Percentiles rank a stretch among this genome's conserved stretches.
These are phyloP conservation scores for Stegodyphus mimosarum DNA, from an alignment of 1,140 invertebrate species.

Conservation along the genomic window DNA sequence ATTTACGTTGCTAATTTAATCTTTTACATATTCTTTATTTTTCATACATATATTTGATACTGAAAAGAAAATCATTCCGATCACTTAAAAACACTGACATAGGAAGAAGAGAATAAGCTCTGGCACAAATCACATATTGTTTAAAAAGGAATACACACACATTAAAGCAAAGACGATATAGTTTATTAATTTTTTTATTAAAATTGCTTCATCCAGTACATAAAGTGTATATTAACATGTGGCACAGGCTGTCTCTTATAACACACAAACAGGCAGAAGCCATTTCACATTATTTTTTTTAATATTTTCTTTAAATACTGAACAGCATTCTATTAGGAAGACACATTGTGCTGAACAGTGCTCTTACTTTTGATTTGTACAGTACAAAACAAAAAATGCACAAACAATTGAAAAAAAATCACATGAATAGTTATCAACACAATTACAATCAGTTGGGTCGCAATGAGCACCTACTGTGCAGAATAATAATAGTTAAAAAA, in stretches of 20 bases:
- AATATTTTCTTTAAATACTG: slow-evolving; percentile 51
- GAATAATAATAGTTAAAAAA: not conserved
- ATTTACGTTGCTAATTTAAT: no score
- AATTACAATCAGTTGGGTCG: slow-evolving; percentile 2
- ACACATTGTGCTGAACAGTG: slow-evolving; percentile 60
- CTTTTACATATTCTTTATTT: no score
- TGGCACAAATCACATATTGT: no score
- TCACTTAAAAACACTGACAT: no score
- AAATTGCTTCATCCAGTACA: slow-evolving; percentile 60
- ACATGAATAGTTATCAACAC: slow-evolving; percentile 25
- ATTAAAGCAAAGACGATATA: no score
- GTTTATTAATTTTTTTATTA: slow-evolving; percentile 51
- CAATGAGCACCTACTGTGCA: slow-evolving; percentile 7
- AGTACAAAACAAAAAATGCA: slow-evolving; percentile 22
- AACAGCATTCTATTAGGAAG: slow-evolving; percentile 61
- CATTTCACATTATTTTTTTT: slow-evolving; percentile 32
- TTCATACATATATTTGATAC: no score
- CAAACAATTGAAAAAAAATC: slow-evolving; percentile 8
- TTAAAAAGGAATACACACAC: no score
- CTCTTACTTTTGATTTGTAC: slow-evolving; percentile 53
- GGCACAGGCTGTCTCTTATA: slow-evolving; percentile 53
- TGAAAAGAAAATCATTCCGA: no score
- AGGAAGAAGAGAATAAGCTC: no score
- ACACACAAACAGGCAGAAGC: slow-evolving; percentile 51
- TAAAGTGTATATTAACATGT: slow-evolving; percentile 60